Percentiles rank a stretch among this genome's conserved stretches.
Conservation (phyloP, 2,113 vertebrate genomes). For the Eira barbara region DNA sequence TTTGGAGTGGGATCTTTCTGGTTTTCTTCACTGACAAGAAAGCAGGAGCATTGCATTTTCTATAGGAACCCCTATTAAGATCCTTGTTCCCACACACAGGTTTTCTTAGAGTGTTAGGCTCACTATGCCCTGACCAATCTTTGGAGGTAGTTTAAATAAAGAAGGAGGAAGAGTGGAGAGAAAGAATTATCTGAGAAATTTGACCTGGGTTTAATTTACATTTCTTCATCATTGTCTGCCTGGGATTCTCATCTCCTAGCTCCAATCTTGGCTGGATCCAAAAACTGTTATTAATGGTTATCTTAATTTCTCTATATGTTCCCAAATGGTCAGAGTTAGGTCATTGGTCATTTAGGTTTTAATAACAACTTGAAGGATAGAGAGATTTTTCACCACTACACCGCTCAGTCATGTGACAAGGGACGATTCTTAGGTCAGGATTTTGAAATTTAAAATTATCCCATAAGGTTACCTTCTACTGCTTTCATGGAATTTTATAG, state of each 20-base stretch:
- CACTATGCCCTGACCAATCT: not conserved
- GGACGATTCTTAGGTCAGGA: not conserved
- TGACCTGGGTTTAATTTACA: not conserved
- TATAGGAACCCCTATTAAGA: not conserved
- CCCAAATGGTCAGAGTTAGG: not conserved
- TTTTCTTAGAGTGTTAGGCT: not conserved
- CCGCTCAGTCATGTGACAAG: not conserved
- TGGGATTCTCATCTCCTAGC: not conserved
- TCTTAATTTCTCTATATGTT: not conserved
- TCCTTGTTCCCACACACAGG: not conserved
- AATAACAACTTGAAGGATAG: conserved; percentile 19
- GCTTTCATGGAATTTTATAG: conserved; percentile 7
- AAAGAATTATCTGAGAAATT: not conserved
- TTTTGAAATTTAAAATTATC: not conserved
- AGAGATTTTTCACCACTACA: not conserved
- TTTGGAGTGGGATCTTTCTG: not conserved
- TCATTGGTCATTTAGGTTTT: not conserved
- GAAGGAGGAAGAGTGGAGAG: not conserved
- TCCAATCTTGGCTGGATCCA: not conserved
- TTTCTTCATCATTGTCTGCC: not conserved
- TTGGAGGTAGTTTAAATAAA: not conserved
- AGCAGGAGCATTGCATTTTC: not conserved
- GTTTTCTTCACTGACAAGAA: not conserved
- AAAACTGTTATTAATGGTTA: not conserved
- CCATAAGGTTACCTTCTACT: not conserved